Conservation (phyloP, 1,140 invertebrate species). For the Paraescarpia echinospica region DNA sequence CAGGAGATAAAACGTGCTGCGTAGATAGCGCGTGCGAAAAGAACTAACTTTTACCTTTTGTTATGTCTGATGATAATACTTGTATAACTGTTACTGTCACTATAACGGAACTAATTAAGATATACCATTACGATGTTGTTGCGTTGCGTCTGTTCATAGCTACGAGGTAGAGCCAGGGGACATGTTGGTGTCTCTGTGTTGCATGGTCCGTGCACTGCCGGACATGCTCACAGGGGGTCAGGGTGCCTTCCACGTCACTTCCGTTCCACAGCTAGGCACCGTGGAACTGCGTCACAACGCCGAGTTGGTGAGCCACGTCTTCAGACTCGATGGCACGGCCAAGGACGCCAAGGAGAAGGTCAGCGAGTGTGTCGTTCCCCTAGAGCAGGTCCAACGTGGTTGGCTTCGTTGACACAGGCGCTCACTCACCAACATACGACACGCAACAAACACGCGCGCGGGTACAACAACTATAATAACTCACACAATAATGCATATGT, state of each 20-base stretch:
- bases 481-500: background rate
- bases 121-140: background rate
- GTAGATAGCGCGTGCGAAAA: no score
- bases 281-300: slow-evolving; percentile 41
- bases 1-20: no score
- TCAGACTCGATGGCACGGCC: slow-evolving; percentile 35
- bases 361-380: background rate
- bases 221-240: slow-evolving; percentile 31
- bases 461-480: no score
- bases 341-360: slow-evolving; percentile 37
- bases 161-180: slow-evolving; percentile 33
- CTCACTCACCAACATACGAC: background rate
- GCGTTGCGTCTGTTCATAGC: background rate
- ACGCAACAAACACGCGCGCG: no score
- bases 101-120: background rate
- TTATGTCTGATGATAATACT: background rate
- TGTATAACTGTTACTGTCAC: background rate
- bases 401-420: background rate
- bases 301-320: slow-evolving; percentile 50
- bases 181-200: slow-evolving; percentile 40
- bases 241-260: slow-evolving; percentile 38
- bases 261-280: slow-evolving; percentile 37
- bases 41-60: no score
- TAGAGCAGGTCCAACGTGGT: background rate
- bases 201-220: slow-evolving; percentile 40